Percentiles rank a stretch among this genome's conserved stretches.
Conservation (phyloP, 2,888 invertebrate species). For the Cactoblastis cactorum region DNA sequence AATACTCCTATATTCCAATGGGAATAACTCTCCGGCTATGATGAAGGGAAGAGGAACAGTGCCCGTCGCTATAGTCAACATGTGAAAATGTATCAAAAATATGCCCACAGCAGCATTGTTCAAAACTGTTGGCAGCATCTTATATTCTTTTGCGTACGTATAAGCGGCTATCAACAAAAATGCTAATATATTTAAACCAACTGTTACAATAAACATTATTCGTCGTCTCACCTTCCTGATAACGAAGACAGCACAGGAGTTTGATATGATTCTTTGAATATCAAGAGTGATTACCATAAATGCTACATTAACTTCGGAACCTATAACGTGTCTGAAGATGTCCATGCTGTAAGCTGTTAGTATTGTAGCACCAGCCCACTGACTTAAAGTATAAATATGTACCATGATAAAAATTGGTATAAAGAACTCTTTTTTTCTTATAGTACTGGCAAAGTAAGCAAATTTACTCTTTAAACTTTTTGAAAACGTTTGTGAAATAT, state of each 20-base stretch:
- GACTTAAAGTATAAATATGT: slow-evolving; percentile 23
- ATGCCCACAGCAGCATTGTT: slow-evolving; percentile 20
- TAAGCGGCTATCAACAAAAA: slow-evolving; percentile 19
- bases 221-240: slow-evolving; percentile 24
- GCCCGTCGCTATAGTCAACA: slow-evolving; percentile 64
- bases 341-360: slow-evolving; percentile 24
- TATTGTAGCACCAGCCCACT: slow-evolving; percentile 25
- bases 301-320: not conserved
- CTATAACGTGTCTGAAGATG: not conserved
- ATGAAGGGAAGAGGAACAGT: slow-evolving; percentile 79
- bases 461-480: not conserved
- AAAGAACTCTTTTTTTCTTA: slow-evolving; percentile 24
- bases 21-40: slow-evolving; percentile 80
- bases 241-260: slow-evolving; percentile 20
- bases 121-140: slow-evolving; percentile 20
- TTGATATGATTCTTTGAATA: slow-evolving; percentile 22
- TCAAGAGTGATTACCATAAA: slow-evolving; percentile 22
- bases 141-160: slow-evolving; percentile 17
- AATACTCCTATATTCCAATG: slow-evolving; percentile 67
- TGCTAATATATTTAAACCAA: not conserved
- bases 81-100: slow-evolving; percentile 34
- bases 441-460: not conserved
- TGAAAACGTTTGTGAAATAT: not conserved
- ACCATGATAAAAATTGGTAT: slow-evolving; percentile 28
- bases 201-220: slow-evolving; percentile 18